Base-by-base conservation (phyloP, 1,140 invertebrate genomes). In the Berghia stephanieae region DNA sequence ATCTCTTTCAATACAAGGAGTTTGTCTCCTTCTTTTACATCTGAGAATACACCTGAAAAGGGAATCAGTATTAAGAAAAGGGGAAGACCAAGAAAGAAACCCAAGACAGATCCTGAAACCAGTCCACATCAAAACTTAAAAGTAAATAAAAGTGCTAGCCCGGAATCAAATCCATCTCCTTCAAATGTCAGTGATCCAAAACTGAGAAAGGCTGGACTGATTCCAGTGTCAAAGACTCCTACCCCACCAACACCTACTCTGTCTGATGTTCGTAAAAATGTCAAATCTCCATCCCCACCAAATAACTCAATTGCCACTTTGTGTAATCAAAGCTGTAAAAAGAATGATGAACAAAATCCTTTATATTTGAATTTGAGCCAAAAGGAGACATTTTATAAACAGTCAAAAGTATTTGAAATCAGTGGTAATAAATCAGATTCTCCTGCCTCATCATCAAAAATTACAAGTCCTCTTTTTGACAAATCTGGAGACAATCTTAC, bases 281-380 rank as follows among this genome's bases (percentile, higher is more conserved):
- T n/a, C n/a, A n/a, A n/a, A n/a, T n/a, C n/a, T n/a, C n/a, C n/a
- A n/a, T n/a, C n/a, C n/a, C n/a, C n/a, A n/a, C n/a, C n/a, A n/a
- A n/a, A n/a, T n/a, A n/a, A 63, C 36, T 27, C 43, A 34, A 38
- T 34, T 4, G 34, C 74, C 6, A 60, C 74, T 3, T 2, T 67
- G 42, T 49, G 74, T 63, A 4, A 76, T 76, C 10, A 76, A 67
- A 27, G 74, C 74, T 49, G 67, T 67, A n/a, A 76, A 67, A 27
- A 76, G 74, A 38, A 49, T 76, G 34, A 38, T 60, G 31, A 76
- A 40, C n/a, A 44, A 63, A 21, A 63, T 27, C 2, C 43, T 76
- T 31, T 38, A 66, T 76, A 34, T 63, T 34, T 60, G 16, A 68
- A 18, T 31, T 27, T 60, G 8, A 24, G 10, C 10, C 57, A 10